phyloP scores from a whole-genome alignment of 35 echinoderm and acorn worm species.

The Chiridota heheva region DNA sequence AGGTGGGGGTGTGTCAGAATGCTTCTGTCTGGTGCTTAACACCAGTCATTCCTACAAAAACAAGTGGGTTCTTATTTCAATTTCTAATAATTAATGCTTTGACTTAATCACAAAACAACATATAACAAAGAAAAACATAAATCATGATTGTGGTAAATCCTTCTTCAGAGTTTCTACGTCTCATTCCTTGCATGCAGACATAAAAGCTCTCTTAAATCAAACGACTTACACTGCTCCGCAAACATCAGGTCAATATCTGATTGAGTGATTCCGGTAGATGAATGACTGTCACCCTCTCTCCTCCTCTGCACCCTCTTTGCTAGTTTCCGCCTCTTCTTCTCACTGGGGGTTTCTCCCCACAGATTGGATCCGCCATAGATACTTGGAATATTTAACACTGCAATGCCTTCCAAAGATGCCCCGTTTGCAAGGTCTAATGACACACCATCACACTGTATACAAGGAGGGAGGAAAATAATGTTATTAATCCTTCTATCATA shows the following conservation, averaged over 20 bases:
- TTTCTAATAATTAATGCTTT: no score
- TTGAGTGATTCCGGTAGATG: conserved; percentile 61
- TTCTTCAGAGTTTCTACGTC: no score
- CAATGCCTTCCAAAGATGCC: conserved; percentile 85
- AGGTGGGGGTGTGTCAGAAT: no score
- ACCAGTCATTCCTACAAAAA: no score
- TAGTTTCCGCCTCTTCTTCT: conserved; percentile 79
- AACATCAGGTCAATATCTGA: conserved; percentile 85
- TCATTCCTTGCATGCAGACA: no score
- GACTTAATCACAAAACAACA: no score
- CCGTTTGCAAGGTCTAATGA: conserved; percentile 95
- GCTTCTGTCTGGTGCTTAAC: no score
- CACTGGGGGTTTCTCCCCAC: conserved; percentile 91
- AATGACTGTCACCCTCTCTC: conserved; percentile 72
- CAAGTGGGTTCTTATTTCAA: no score
- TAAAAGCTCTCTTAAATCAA: no score
- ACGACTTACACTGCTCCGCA: conserved; percentile 93
- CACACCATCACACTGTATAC: conserved; percentile 88
- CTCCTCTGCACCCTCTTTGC: conserved; percentile 79
- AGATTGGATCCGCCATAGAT: conserved; percentile 98
- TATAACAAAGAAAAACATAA: no score
- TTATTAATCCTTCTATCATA: no score
- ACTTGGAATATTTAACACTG: conserved; percentile 95
- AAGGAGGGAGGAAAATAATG: not conserved
- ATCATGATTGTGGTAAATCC: no score